These are phyloP conservation scores for Oreochromis mossambicus DNA, from an alignment of 2,797 vertebrate species.

Conservation along the genomic window DNA sequence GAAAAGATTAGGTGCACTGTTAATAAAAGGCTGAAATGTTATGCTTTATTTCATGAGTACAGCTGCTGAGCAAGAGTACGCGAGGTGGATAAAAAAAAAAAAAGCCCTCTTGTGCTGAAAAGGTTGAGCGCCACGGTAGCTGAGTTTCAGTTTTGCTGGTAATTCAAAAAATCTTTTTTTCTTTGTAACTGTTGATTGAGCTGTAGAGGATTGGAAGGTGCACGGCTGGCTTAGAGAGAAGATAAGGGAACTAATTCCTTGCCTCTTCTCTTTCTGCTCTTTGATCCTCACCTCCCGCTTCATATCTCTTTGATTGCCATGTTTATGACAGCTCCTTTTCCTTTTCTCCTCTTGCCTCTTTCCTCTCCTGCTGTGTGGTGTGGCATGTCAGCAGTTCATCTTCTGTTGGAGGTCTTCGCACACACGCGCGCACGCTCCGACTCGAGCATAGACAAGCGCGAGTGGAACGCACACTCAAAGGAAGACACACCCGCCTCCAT, in stretches of 20 bases:
- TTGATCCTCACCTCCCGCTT: conserved; percentile 65
- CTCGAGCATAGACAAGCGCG: not conserved
- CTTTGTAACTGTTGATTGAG: conserved; percentile 49
- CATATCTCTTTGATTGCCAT: conserved; percentile 58
- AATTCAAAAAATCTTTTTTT: conserved; percentile 43
- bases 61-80: not conserved
- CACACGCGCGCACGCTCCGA: not conserved
- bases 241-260: conserved; percentile 62
- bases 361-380: conserved; percentile 31
- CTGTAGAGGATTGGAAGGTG: conserved; percentile 51
- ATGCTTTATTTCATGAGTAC: not conserved
- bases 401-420: conserved; percentile 33
- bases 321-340: conserved; percentile 66
- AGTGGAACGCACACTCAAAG: conserved; percentile 7
- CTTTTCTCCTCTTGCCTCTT: conserved; percentile 25
- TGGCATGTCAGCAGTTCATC: conserved; percentile 59
- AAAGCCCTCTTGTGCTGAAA: not conserved
- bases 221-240: conserved; percentile 50
- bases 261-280: conserved; percentile 52
- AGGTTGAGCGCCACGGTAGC: conserved; percentile 3
- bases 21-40: not conserved
- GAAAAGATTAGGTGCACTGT: not conserved
- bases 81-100: not conserved
- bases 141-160: conserved; percentile 37
- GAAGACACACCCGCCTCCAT: conserved; percentile 38